These are phyloP conservation scores for Artibeus jamaicensis DNA, from an alignment of 2,797 vertebrate species.

Conservation along the genomic window DNA sequence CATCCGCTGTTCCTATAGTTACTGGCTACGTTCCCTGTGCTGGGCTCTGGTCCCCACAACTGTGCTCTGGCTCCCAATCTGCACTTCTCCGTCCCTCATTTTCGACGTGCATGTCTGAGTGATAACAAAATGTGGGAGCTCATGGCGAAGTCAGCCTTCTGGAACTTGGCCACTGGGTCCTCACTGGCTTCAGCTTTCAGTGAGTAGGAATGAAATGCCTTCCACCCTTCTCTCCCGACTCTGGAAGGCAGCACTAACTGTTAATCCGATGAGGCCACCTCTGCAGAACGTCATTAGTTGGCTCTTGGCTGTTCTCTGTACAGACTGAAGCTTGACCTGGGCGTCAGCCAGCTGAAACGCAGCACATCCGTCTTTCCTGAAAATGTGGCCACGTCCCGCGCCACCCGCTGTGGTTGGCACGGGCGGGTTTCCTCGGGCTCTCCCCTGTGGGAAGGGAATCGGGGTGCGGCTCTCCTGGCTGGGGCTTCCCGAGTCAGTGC, in stretches of 20 bases:
- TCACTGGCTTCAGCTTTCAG: not conserved
- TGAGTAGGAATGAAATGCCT: not conserved
- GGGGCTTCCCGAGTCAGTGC: not conserved
- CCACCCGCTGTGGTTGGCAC: not conserved
- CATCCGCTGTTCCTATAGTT: not conserved
- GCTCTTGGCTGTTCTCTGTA: not conserved
- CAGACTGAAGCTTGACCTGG: not conserved
- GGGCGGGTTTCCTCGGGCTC: not conserved
- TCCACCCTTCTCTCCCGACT: not conserved
- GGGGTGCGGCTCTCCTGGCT: not conserved
- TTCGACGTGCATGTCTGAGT: not conserved
- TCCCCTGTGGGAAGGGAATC: not conserved
- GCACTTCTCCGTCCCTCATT: not conserved
- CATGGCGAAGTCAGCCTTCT: not conserved
- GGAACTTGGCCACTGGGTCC: not conserved
- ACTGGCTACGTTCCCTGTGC: not conserved
- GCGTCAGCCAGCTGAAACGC: conserved; percentile 33
- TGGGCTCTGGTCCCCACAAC: no score
- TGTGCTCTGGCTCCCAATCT: not conserved
- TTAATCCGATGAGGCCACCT: not conserved
- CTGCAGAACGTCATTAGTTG: not conserved
- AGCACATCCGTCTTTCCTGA: conserved; percentile 11
- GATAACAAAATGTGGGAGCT: no score
- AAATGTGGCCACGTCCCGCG: not conserved
- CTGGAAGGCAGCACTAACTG: not conserved